Evolutionary conservation across 2,888 invertebrate genomes (phyloP).

Genomic region (Plebejus anna): DNA sequence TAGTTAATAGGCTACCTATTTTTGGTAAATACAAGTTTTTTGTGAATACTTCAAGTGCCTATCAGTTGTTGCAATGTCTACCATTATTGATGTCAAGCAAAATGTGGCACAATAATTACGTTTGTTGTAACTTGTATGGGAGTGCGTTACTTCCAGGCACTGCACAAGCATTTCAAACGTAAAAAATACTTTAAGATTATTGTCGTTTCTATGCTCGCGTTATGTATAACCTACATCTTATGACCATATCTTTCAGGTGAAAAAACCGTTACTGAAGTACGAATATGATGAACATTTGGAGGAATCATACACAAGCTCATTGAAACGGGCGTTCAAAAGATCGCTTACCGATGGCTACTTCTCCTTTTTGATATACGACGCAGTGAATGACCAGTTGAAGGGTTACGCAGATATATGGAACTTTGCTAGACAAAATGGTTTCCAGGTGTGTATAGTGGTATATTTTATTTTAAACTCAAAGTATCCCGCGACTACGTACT

Average conservation of each 20-base stretch:
- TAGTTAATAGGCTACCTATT: conserved; percentile 34
- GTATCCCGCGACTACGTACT: too few relatives aligned
- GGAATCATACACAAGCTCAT: conserved; percentile 87
- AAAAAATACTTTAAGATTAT: too few relatives aligned
- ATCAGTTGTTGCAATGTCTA: too few relatives aligned
- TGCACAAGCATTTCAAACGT: too few relatives aligned
- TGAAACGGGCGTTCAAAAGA: conserved; percentile 94
- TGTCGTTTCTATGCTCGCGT: too few relatives aligned
- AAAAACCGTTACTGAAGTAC: conserved; percentile 87
- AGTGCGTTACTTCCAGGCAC: too few relatives aligned
- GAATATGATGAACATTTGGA: conserved; percentile 94
- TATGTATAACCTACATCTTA: not conserved
- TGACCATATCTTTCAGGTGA: conserved; percentile 57
- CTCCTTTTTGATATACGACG: conserved; percentile 95
- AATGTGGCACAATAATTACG: too few relatives aligned
- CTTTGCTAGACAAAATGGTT: conserved; percentile 90
- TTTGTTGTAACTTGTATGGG: too few relatives aligned
- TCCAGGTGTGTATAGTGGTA: conserved; percentile 81
- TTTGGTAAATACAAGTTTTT: too few relatives aligned
- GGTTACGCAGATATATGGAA: conserved; percentile 94
- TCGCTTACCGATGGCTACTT: conserved; percentile 89
- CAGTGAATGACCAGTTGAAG: conserved; percentile 89
- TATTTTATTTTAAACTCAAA: conserved; percentile 33
- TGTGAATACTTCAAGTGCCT: too few relatives aligned
- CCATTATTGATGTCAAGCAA: too few relatives aligned